These are phyloP conservation scores for Mesorhabditis sp. DNA, from an alignment of 2,888 invertebrate genomes.

Conservation along the genomic window DNA sequence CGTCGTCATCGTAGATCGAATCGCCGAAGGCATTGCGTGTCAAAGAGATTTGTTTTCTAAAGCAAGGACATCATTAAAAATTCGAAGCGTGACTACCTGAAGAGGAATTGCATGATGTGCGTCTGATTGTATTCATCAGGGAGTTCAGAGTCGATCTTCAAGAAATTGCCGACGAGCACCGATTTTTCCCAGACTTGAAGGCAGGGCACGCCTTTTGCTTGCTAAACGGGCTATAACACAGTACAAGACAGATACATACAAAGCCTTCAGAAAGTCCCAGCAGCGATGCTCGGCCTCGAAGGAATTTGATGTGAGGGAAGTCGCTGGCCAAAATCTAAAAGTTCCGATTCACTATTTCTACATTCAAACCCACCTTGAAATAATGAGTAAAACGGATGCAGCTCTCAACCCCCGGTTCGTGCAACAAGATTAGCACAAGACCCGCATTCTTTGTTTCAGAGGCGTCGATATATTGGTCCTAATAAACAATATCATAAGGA, in stretches of 20 bases:
- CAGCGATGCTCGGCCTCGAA: conserved; percentile 24
- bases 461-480: conserved; percentile 30
- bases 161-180: conserved; percentile 49
- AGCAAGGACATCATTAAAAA: conserved; percentile 9
- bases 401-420: conserved; percentile 28
- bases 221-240: conserved; percentile 22
- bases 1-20: not conserved
- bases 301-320: conserved; percentile 24
- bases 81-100: conserved; percentile 16
- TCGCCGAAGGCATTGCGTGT: not conserved
- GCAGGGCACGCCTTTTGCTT: conserved; percentile 36
- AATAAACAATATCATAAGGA: conserved; percentile 5
- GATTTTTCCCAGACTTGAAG: conserved; percentile 47
- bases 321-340: conserved; percentile 29
- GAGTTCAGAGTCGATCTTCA: conserved; percentile 27
- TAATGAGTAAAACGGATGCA: conserved; percentile 18
- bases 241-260: conserved; percentile 17
- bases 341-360: conserved; percentile 8
- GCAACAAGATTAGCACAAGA: conserved; percentile 26
- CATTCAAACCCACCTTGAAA: conserved; percentile 16
- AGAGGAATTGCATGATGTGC: conserved; percentile 30
- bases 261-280: conserved; percentile 31
- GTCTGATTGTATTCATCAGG: conserved; percentile 39
- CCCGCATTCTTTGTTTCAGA: conserved; percentile 21
- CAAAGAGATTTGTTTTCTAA: conserved; percentile 26